Evolutionary conservation across 1,140 invertebrate species (phyloP).

Genomic region (Teleopsis dalmanni): DNA sequence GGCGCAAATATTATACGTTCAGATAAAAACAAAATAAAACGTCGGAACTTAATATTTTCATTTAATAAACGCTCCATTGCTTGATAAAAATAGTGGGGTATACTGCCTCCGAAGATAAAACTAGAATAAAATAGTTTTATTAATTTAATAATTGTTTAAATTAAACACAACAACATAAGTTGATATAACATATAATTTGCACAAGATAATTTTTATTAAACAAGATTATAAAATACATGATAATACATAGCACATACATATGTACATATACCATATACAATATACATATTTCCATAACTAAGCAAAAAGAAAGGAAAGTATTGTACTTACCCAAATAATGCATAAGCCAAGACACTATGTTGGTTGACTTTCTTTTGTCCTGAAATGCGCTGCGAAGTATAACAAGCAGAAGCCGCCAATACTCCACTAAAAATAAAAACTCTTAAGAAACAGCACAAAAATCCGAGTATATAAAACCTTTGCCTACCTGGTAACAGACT

Average conservation of each 20-base stretch:
- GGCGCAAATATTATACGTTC: constrained; percentile 63
- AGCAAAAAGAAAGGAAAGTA: too few relatives aligned
- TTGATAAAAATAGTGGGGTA: constrained; percentile 65
- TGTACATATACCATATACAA: too few relatives aligned
- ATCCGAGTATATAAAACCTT: constrained; percentile 12
- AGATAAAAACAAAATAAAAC: constrained; percentile 48
- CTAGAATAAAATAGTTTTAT: constrained; percentile 33
- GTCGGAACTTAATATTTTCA: constrained; percentile 28
- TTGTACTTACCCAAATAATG: constrained; percentile 57
- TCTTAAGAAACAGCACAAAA: too few relatives aligned
- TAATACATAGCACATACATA: too few relatives aligned
- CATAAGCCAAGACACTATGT: constrained; percentile 60
- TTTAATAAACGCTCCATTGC: constrained; percentile 48
- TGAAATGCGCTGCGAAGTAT: constrained; percentile 56
- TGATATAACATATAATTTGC: too few relatives aligned
- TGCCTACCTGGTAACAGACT: constrained; percentile 62
- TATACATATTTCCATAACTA: too few relatives aligned
- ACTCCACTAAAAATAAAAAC: constrained; percentile 48
- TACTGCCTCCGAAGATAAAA: constrained; percentile 60
- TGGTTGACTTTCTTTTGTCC: constrained; percentile 53
- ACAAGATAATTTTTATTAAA: not conserved
- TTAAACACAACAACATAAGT: too few relatives aligned
- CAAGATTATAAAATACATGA: not conserved
- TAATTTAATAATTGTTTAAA: too few relatives aligned
- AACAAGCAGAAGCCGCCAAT: constrained; percentile 56